These are phyloP conservation scores for Anas bernieri DNA, from an alignment of 2,797 vertebrate species.

Conservation along the genomic window DNA sequence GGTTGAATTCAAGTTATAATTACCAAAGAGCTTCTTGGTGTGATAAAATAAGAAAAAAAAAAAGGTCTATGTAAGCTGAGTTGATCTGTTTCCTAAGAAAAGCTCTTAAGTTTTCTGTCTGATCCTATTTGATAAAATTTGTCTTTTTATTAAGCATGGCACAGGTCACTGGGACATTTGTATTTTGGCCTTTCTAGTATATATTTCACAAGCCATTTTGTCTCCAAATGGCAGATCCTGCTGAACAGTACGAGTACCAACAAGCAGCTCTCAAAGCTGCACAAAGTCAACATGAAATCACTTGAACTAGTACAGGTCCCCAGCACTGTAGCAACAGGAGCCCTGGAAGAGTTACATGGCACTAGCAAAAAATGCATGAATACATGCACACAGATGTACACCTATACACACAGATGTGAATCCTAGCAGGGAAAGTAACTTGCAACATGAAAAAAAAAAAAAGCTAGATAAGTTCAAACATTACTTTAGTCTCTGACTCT, in stretches of 20 bases:
- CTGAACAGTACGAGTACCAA: not conserved
- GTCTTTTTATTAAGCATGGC: not conserved
- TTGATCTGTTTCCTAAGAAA: not conserved
- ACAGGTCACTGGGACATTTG: not conserved
- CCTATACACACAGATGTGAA: not conserved
- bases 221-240: not conserved
- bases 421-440: not conserved
- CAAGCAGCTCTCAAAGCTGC: not conserved
- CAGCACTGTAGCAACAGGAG: not conserved
- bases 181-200: not conserved
- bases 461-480: not conserved
- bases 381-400: not conserved
- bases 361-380: not conserved
- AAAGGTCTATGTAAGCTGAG: too few species aligned
- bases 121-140: not conserved
- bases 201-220: not conserved
- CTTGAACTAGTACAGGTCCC: not conserved
- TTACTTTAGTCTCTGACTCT: too few species aligned
- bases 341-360: not conserved
- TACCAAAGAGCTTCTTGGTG: not conserved
- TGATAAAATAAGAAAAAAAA: not conserved
- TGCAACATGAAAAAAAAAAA: too few species aligned
- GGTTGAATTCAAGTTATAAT: not conserved
- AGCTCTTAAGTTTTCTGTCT: not conserved
- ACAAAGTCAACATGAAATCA: not conserved